phyloP scores from a whole-genome alignment of 2,888 invertebrate genomes.

The Nysson spinosus region DNA sequence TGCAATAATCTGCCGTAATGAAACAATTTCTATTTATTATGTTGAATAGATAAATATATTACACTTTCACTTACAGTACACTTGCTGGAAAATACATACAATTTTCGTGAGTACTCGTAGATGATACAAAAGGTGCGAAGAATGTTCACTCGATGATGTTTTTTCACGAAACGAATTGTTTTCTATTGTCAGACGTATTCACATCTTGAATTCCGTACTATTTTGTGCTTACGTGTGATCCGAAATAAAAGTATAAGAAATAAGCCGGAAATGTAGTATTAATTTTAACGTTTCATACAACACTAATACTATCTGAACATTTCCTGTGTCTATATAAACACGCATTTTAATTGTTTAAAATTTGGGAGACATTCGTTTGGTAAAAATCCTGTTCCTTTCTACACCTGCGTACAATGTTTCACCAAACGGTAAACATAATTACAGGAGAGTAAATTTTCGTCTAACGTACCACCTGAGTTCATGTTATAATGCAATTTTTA shows the following conservation, averaged over 20 bases:
- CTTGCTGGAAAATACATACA: constrained; percentile 64
- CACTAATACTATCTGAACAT: too few relatives aligned
- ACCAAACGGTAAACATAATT: background rate
- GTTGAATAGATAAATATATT: constrained; percentile 72
- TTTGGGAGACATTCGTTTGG: too few relatives aligned
- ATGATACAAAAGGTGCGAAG: constrained; percentile 34
- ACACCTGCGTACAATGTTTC: too few relatives aligned
- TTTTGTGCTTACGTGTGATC: constrained; percentile 4
- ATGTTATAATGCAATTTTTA: constrained; percentile 30
- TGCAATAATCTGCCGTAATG: too few relatives aligned
- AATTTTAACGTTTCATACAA: background rate
- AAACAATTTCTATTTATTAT: constrained; percentile 13
- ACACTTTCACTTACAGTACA: constrained; percentile 70
- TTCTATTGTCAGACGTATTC: constrained; percentile 30
- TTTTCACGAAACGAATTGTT: constrained; percentile 12
- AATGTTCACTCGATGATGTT: constrained; percentile 14
- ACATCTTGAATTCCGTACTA: constrained; percentile 9
- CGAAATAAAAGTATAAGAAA: background rate
- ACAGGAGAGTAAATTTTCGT: constrained; percentile 21
- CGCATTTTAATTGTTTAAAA: too few relatives aligned
- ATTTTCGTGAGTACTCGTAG: constrained; percentile 18
- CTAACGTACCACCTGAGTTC: constrained; percentile 29
- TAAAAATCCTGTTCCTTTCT: too few relatives aligned
- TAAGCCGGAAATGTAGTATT: background rate
- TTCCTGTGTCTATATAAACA: too few relatives aligned